phyloP scores from a whole-genome alignment of 2,113 vertebrate genomes.

The Aramus guarauna region DNA sequence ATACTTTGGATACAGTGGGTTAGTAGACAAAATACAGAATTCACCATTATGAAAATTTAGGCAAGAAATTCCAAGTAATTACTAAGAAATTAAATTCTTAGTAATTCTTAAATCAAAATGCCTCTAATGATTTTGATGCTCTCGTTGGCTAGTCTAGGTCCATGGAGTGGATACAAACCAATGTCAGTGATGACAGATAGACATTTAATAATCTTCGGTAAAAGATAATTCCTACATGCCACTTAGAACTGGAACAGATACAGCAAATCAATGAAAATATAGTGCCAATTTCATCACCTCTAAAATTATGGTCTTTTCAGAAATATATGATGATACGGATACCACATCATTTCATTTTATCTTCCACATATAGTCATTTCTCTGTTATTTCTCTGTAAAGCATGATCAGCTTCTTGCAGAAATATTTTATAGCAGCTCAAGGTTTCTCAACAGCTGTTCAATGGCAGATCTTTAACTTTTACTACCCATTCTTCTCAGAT shows the following conservation, averaged over 20 bases:
- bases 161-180: background rate
- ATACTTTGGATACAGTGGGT: background rate
- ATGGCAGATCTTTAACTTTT: conserved; percentile 29
- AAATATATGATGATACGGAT: conserved; percentile 44
- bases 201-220: conserved; percentile 48
- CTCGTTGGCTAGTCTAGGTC: background rate
- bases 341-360: conserved; percentile 63
- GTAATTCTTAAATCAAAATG: conserved; percentile 39
- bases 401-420: conserved; percentile 39
- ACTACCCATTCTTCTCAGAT: background rate
- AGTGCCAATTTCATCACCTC: conserved; percentile 60
- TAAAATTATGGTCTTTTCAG: conserved; percentile 51
- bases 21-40: background rate
- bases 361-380: conserved; percentile 30
- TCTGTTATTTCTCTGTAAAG: conserved; percentile 53
- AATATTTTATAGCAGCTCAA: conserved; percentile 51
- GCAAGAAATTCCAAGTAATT: background rate
- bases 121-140: conserved; percentile 15
- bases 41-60: background rate
- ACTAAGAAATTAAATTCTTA: background rate
- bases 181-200: conserved; percentile 32
- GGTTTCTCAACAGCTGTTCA: conserved; percentile 46
- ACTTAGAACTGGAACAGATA: conserved; percentile 22
- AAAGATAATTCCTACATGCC: conserved; percentile 54
- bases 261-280: conserved; percentile 64